Base-by-base conservation (phyloP, 2,797 vertebrate genomes). In the Muraenolepis orangiensis region DNA sequence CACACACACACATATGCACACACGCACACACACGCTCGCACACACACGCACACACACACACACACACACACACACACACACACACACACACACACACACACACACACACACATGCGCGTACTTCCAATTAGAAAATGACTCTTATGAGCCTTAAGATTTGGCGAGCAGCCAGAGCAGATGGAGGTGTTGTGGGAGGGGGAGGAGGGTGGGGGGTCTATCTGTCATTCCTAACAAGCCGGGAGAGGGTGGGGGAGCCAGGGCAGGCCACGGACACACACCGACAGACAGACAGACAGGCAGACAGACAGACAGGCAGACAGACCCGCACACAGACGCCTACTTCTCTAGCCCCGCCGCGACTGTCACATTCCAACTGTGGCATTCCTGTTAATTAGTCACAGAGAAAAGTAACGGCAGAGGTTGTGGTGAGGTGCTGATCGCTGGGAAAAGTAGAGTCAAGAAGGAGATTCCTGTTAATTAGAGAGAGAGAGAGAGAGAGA, bases 161-260 rank as follows among this genome's bases (percentile, higher is more conserved):
- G 91, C 85, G 1, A 14, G 64, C 71, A 80, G 89, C 86, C 91
- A 92, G 87, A 90, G 85, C 87, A 93, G 93, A 91, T 93, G 91
- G 89, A 88, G 84, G 86, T 86, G 88, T 76, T 82, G 82, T 66
- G 36, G 26, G 20, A 5, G 64, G 32, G 36, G 23, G 71, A n/a
- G 57, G 73, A 18, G 72, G 85, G 81, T 79, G 74, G 85, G 89
- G 86, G 76, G 29, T 85, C 86, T 89, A 92, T 93, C 92, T 93
- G 91, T 93, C 90, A 93, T 90, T 90, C 87, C 92, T 94, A 93
- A 93, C 92, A 92, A 93, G 93, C 92, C 90, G 84, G 88, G 91
- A 94, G 91, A 91, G 86, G 81, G 91, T 90, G 86, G 81, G 78
- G 72, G 84, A 92, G 89, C 77, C 83, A 84, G 84, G 90, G 86